These are phyloP conservation scores for Lepus americanus DNA, from an alignment of 2,113 vertebrate species.

Conservation along the genomic window DNA sequence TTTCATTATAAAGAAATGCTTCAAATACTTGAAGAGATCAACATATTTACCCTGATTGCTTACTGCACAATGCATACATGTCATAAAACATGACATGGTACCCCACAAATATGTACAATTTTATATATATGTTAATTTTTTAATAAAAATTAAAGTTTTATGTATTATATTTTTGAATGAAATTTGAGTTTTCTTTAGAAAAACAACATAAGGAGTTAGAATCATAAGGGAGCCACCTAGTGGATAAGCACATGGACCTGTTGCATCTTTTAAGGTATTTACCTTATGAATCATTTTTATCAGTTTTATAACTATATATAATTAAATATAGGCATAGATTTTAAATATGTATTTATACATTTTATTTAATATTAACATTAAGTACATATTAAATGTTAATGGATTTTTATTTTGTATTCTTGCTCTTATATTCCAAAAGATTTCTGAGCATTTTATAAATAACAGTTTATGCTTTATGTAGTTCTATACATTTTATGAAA, in stretches of 20 bases:
- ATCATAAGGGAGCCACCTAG: constrained; percentile 79
- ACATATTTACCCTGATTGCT: too few relatives aligned
- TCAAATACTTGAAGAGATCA: too few relatives aligned
- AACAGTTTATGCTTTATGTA: neutral
- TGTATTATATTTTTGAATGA: constrained; percentile 18
- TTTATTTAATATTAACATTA: constrained; percentile 27
- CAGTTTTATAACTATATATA: neutral
- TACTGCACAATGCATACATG: too few relatives aligned
- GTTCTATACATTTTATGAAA: neutral
- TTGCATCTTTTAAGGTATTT: constrained; percentile 20
- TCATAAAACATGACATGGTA: too few relatives aligned
- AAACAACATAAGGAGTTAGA: constrained; percentile 46
- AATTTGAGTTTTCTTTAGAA: constrained; percentile 59
- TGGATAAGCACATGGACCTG: constrained; percentile 67
- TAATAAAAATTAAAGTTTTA: neutral
- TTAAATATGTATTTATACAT: neutral
- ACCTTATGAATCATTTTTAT: neutral
- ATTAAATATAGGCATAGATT: neutral
- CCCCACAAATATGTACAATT: too few relatives aligned
- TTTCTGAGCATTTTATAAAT: constrained; percentile 21
- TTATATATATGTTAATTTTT: too few relatives aligned
- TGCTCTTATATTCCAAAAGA: constrained; percentile 23
- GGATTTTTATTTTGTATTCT: constrained; percentile 10
- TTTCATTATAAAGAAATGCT: too few relatives aligned
- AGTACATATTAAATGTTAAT: neutral